phyloP scores from a whole-genome alignment of 2,113 vertebrate genomes.

The Bujurquina vittata region DNA sequence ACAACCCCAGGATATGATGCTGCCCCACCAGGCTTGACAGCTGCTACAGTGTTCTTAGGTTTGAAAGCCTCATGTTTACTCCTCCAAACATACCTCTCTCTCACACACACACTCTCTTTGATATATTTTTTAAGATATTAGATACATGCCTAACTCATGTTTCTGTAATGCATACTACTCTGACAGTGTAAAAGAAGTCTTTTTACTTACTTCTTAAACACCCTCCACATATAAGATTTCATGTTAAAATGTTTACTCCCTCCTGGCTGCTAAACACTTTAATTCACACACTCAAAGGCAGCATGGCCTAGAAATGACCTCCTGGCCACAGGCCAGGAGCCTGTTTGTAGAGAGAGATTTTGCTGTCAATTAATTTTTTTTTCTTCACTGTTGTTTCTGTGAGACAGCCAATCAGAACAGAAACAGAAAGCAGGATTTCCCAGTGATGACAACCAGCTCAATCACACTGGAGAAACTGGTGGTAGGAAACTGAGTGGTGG shows the following conservation, averaged over 20 bases:
- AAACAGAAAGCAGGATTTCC: constrained; percentile 1
- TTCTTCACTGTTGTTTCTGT: neutral
- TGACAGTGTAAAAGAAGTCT: no score
- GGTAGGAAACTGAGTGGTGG: neutral
- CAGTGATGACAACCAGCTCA: neutral
- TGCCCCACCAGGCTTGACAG: no score
- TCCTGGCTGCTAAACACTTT: neutral
- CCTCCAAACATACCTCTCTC: no score
- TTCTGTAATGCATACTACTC: no score
- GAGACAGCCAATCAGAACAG: neutral
- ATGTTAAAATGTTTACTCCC: neutral
- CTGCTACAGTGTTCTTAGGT: no score
- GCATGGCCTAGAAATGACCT: neutral
- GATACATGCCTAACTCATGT: no score
- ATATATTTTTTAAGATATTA: no score
- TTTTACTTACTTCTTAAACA: no score
- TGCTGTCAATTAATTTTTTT: neutral
- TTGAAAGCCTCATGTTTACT: no score
- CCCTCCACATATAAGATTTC: no score
- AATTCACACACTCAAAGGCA: neutral
- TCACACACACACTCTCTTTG: no score
- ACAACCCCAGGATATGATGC: no score
- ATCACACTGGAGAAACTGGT: neutral
- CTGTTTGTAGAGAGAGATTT: neutral
- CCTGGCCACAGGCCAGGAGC: neutral